Evolutionary conservation across 2,888 invertebrate species (phyloP).

Genomic region (Brachylomia viminalis): DNA sequence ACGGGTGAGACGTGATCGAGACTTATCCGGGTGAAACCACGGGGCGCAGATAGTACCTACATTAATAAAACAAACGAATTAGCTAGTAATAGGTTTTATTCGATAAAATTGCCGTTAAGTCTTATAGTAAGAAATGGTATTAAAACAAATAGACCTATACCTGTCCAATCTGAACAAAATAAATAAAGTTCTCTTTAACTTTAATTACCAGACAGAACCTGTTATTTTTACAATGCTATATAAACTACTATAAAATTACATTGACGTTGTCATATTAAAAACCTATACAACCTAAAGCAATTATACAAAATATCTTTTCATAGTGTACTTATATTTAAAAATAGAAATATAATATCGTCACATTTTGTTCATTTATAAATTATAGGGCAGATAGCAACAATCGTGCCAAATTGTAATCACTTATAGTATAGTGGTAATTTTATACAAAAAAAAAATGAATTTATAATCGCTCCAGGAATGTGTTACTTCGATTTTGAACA

Average conservation of each 20-base stretch:
- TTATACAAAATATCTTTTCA: slow-evolving; percentile 88
- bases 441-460: slow-evolving; percentile 47
- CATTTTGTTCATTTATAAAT: slow-evolving; percentile 85
- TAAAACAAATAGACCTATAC: slow-evolving; percentile 80
- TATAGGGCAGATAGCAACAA: slow-evolving; percentile 72
- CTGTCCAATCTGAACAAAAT: slow-evolving; percentile 84
- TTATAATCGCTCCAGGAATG: slow-evolving; percentile 75
- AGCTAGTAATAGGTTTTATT: slow-evolving; percentile 78
- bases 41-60: neutral
- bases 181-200: slow-evolving; percentile 84
- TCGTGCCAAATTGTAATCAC: slow-evolving; percentile 67
- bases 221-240: slow-evolving; percentile 84
- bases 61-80: slow-evolving; percentile 52
- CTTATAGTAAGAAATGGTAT: slow-evolving; percentile 80
- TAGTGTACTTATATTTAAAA: slow-evolving; percentile 84
- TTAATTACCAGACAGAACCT: slow-evolving; percentile 82
- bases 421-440: slow-evolving; percentile 60
- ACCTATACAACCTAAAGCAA: slow-evolving; percentile 89
- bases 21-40: too few relatives aligned
- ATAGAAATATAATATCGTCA: slow-evolving; percentile 85
- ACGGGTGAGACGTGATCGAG: too few relatives aligned
- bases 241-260: slow-evolving; percentile 79
- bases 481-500: slow-evolving; percentile 61
- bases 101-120: slow-evolving; percentile 84
- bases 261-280: slow-evolving; percentile 76